Percentiles rank a stretch among this genome's conserved stretches.
These are phyloP conservation scores for Mus pahari DNA, from an alignment of 2,113 vertebrate genomes.

Conservation along the genomic window DNA sequence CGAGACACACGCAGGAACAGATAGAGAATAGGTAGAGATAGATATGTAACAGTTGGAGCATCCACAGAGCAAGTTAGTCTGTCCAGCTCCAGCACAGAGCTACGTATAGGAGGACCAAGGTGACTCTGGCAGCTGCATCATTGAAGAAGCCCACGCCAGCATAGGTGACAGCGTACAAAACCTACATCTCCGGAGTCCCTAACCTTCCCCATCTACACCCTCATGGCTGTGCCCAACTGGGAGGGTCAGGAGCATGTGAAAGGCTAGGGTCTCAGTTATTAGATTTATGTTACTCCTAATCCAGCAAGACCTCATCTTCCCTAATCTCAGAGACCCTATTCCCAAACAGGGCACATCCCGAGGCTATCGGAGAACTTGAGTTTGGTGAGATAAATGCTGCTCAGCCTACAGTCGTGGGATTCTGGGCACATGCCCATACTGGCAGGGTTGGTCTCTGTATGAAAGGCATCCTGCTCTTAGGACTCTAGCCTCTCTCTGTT, in stretches of 20 bases:
- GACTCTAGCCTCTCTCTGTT: not conserved
- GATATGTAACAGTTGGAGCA: no score
- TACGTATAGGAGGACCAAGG: not conserved
- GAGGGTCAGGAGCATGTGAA: not conserved
- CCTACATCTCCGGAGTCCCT: not conserved
- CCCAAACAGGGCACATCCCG: not conserved
- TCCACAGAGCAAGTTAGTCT: not conserved
- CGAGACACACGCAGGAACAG: not conserved
- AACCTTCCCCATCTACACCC: no score
- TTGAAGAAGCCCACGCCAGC: not conserved
- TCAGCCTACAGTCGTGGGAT: not conserved
- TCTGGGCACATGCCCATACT: accelerated
- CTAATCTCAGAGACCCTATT: not conserved
- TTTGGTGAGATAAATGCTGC: accelerated
- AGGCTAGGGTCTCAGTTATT: not conserved
- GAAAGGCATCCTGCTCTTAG: not conserved
- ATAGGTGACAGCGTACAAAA: not conserved
- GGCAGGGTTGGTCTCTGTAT: not conserved
- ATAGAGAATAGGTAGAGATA: no score
- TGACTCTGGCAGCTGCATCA: not conserved
- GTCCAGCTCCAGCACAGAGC: not conserved
- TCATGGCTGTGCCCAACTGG: not conserved
- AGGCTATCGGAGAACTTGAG: not conserved
- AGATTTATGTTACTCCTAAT: not conserved
- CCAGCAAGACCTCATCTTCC: no score